Evolutionary conservation across 2,888 invertebrate genomes (phyloP).

Genomic region (Drosophila putrida): DNA sequence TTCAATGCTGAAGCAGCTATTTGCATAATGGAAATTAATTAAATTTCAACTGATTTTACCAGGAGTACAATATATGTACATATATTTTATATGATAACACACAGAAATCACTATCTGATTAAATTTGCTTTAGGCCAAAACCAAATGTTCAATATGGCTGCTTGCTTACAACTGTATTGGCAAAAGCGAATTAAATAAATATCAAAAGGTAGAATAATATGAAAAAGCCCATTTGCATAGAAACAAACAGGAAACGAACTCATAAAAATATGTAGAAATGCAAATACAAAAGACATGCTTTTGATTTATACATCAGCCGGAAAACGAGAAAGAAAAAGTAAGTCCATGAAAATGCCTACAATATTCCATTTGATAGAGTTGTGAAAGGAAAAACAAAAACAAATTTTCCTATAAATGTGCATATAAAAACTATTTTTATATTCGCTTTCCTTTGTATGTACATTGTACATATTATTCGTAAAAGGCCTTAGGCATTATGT

Average conservation of each 20-base stretch:
- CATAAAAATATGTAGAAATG: conserved; percentile 24
- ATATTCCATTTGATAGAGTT: conserved; percentile 26
- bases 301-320: conserved; percentile 20
- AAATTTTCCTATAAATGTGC: conserved; percentile 33
- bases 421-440: conserved; percentile 52
- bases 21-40: conserved; percentile 2
- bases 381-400: background rate
- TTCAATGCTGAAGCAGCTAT: background rate
- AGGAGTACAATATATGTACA: background rate
- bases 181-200: conserved; percentile 23
- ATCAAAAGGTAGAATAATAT: conserved; percentile 16
- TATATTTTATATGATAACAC: background rate
- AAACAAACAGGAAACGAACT: conserved; percentile 26
- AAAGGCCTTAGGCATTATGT: conserved; percentile 27
- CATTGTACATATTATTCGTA: background rate
- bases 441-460: conserved; percentile 33
- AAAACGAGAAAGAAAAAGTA: conserved; percentile 1
- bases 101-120: background rate
- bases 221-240: conserved; percentile 63
- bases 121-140: background rate
- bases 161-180: conserved; percentile 11
- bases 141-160: background rate
- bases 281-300: conserved; percentile 28
- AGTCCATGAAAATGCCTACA: conserved; percentile 27
- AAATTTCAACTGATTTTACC: background rate